phyloP scores from a whole-genome alignment of 2,113 vertebrate species.

The Neofelis nebulosa region DNA sequence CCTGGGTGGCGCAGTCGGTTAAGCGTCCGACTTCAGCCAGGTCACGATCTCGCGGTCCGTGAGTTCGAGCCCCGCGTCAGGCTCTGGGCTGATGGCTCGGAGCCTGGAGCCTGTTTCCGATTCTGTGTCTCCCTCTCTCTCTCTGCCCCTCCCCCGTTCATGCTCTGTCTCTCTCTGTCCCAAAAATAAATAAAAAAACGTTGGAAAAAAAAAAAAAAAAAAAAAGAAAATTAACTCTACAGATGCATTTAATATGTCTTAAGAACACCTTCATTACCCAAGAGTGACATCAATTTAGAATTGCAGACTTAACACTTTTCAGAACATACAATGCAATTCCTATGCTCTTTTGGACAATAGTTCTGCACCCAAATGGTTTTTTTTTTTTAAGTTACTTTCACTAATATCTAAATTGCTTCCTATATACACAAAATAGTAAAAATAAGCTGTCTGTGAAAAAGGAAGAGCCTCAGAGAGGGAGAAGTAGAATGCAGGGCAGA shows the following conservation, averaged over 20 bases:
- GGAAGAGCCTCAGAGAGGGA: neutral
- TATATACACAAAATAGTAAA: neutral
- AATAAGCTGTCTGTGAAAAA: neutral
- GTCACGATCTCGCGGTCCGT: too few species aligned
- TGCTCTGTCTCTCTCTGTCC: too few species aligned
- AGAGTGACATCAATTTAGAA: neutral
- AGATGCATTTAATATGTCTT: neutral
- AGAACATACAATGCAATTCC: neutral
- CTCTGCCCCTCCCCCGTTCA: too few species aligned
- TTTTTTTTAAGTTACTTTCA: neutral
- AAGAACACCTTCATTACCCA: neutral
- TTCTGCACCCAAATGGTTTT: neutral
- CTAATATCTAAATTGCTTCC: neutral
- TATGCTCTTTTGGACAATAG: neutral
- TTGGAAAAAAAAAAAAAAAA: constrained; percentile 22
- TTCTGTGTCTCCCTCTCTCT: too few species aligned
- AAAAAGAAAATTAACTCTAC: neutral
- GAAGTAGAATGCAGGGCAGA: neutral
- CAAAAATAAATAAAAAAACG: too few species aligned
- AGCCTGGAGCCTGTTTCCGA: too few species aligned
- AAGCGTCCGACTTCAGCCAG: too few species aligned
- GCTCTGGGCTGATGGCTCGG: too few species aligned
- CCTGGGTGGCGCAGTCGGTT: too few species aligned
- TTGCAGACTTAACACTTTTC: neutral
- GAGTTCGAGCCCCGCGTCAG: too few species aligned